phyloP scores from a whole-genome alignment of 2,888 invertebrate genomes.

The Eupithecia centaureata region DNA sequence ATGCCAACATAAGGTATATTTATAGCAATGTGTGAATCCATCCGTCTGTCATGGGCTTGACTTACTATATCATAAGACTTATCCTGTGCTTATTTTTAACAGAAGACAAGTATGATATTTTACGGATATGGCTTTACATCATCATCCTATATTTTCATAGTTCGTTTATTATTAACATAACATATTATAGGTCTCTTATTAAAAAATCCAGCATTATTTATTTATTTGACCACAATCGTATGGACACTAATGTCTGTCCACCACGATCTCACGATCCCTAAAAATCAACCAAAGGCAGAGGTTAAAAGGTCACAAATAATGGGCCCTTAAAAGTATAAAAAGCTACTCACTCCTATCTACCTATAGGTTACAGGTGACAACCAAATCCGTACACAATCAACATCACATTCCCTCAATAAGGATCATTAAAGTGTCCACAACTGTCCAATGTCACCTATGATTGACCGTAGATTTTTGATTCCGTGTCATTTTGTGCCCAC shows the following conservation, averaged over 20 bases:
- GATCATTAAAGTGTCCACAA: constrained; percentile 45
- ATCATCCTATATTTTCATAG: no score
- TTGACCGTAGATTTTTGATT: constrained; percentile 3
- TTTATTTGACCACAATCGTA: no score
- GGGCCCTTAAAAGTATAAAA: not conserved
- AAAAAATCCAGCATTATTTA: no score
- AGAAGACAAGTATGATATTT: no score
- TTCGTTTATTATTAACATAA: no score
- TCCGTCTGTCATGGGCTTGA: no score
- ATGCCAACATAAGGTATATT: no score
- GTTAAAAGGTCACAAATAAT: not conserved
- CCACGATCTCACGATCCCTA: not conserved
- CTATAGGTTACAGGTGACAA: constrained; percentile 1
- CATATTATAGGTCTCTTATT: no score
- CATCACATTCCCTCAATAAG: constrained; percentile 30
- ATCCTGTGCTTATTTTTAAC: no score
- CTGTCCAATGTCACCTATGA: constrained; percentile 4
- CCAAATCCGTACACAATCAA: constrained; percentile 5
- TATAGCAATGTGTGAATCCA: no score
- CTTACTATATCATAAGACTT: no score
- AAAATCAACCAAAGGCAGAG: not conserved
- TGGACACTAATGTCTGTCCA: not conserved
- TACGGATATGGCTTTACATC: no score
- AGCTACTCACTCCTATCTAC: not conserved
- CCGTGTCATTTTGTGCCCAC: constrained; percentile 22